Evolutionary conservation across 2,113 vertebrate genomes (phyloP).

Genomic region (Cariama cristata): DNA sequence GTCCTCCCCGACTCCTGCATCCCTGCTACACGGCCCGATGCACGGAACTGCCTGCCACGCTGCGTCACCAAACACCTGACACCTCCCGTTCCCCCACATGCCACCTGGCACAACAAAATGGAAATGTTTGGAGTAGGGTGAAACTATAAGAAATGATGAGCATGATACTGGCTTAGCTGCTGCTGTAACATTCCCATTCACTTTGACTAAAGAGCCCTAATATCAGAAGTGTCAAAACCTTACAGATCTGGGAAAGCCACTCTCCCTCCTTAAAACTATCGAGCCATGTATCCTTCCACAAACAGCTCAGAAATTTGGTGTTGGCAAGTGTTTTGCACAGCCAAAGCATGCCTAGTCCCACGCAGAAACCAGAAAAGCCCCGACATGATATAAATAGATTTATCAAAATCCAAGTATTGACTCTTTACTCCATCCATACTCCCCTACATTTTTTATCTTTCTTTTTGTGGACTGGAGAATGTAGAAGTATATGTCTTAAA

Average conservation of each 20-base stretch:
- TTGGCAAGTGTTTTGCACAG: background rate
- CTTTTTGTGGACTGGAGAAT: background rate
- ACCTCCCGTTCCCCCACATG: fast-evolving
- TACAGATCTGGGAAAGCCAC: background rate
- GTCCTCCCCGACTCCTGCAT: fast-evolving
- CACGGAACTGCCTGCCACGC: fast-evolving
- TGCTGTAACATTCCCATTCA: background rate
- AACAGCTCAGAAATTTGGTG: background rate
- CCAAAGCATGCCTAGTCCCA: background rate
- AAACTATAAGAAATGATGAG: background rate
- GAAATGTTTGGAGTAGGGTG: background rate
- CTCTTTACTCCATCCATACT: background rate
- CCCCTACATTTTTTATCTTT: background rate
- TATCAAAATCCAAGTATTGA: background rate
- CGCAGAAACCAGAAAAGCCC: background rate
- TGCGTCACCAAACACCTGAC: fast-evolving
- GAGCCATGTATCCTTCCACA: background rate
- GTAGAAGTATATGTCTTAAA: background rate
- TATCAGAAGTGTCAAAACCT: background rate
- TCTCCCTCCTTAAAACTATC: background rate
- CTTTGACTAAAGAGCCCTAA: background rate
- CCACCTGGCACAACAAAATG: background rate
- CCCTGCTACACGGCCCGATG: fast-evolving
- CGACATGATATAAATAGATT: background rate
- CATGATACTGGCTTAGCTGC: background rate